phyloP scores from a whole-genome alignment of 2,797 vertebrate species.

The Leptodactylus fallax region DNA sequence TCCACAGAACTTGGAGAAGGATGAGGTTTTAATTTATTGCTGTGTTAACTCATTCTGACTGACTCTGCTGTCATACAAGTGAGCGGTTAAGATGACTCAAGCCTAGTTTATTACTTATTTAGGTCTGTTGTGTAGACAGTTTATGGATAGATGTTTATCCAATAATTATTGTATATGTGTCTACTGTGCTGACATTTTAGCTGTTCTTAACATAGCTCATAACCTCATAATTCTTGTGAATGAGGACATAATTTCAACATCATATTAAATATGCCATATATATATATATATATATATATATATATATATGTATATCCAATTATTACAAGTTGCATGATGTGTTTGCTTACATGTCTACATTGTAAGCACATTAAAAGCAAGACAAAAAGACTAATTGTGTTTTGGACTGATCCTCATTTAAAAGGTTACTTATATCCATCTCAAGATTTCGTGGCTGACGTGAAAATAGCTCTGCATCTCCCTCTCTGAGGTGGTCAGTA shows the following conservation, averaged over 20 bases:
- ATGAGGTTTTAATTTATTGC: not conserved
- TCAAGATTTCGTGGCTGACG: no score
- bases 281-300: no score
- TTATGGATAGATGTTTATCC: conserved; percentile 26
- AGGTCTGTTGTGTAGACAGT: not conserved
- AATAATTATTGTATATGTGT: conserved; percentile 23
- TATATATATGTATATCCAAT: no score
- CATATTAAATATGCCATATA: not conserved
- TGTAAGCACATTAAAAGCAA: no score
- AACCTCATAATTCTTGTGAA: conserved; percentile 2
- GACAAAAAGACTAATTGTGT: no score
- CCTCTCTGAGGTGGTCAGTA: no score
- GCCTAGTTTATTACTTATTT: conserved; percentile 24
- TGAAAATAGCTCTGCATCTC: no score
- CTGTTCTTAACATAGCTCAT: not conserved
- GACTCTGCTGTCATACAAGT: not conserved
- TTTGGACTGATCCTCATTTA: no score
- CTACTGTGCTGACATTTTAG: conserved; percentile 4
- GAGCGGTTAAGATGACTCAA: not conserved
- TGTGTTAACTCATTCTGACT: conserved; percentile 24
- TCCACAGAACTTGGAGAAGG: not conserved
- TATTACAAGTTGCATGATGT: no score
- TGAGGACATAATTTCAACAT: not conserved
- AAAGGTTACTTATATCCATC: no score
- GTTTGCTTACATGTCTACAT: no score